Conservation (phyloP, 2,113 vertebrate species). For the Chaetorhynchus papuensis region DNA sequence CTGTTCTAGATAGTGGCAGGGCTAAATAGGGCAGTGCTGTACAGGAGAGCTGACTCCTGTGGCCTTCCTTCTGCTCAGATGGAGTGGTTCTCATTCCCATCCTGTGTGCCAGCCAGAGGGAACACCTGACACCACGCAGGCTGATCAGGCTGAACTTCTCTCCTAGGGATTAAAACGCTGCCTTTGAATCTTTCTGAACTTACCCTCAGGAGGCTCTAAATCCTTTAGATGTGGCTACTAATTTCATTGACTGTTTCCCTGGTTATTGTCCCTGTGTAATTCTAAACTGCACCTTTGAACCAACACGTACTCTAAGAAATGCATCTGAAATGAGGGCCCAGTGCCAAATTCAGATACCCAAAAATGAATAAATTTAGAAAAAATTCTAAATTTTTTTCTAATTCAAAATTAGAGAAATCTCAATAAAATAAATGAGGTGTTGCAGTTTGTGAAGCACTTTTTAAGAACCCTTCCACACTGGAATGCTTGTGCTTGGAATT, state of each 20-base stretch:
- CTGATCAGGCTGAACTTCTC: neutral
- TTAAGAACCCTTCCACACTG: neutral
- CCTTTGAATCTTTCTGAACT: neutral
- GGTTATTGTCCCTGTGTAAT: neutral
- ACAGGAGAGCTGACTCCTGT: neutral
- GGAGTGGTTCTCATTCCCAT: neutral
- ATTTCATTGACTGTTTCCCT: neutral
- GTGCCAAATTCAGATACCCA: neutral
- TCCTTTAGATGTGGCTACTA: neutral
- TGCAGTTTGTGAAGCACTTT: neutral
- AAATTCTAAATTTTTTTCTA: fast-evolving
- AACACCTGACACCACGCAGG: neutral
- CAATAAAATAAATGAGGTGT: neutral
- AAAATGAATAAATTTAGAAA: neutral
- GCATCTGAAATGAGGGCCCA: neutral
- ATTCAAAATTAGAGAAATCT: neutral
- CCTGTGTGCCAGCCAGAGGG: fast-evolving
- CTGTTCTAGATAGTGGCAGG: neutral
- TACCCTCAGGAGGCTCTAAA: neutral
- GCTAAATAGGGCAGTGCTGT: neutral
- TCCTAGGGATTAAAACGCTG: neutral
- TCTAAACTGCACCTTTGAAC: neutral
- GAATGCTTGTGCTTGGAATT: neutral
- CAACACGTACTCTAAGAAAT: neutral
- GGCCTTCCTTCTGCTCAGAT: neutral